Evolutionary conservation across 2,888 invertebrate species (phyloP), one percentile per base, ranked within the genome.

Genomic region (Ophioninae sp.): DNA sequence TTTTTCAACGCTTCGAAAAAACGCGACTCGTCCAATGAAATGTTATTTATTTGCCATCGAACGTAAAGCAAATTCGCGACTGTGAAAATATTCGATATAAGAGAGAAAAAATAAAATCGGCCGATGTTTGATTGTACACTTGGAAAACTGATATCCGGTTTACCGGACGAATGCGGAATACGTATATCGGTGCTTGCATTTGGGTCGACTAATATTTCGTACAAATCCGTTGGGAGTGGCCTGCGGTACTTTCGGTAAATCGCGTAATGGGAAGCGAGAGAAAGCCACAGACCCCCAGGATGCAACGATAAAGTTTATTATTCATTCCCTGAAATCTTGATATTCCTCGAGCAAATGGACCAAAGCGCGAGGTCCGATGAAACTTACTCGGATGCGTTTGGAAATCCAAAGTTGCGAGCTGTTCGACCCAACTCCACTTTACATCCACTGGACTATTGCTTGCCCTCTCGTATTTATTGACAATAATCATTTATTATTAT

Each of bases 281-380:
- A 63, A 39, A 44, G 41, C 23, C 44, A 68, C 37, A 23, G 69
- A 73, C 61, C 37, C 39, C 81, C 64, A 0, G 69, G n/a, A 22
- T 59, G 56, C 20, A 64, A 30, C 76, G 51, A 51, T 77, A 72
- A 77, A 68, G 64, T 59, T 65, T 61, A 81, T 77, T 67, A 81
- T 77, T 77, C 72, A 30, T 44, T 61, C 77, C 77, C 77, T 61
- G 71, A 81, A 68, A 77, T 81, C 61, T 72, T 41, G 58, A 67
- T 39, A 39, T 9, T 39, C n/a, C 61, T 17, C 17, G 23, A 64
- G 37, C 41, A 39, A 71, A 76, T 59, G 65, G 44, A 59, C 51
- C 59, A 39, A 77, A 61, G 37, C 41, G 39, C 17, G 2, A 64
- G 58, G 56, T 59, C 20, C 67, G 51, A 30, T n/a, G 51, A 63